Evolutionary conservation across 2,888 invertebrate species (phyloP).

Genomic region (Cinara cedri): DNA sequence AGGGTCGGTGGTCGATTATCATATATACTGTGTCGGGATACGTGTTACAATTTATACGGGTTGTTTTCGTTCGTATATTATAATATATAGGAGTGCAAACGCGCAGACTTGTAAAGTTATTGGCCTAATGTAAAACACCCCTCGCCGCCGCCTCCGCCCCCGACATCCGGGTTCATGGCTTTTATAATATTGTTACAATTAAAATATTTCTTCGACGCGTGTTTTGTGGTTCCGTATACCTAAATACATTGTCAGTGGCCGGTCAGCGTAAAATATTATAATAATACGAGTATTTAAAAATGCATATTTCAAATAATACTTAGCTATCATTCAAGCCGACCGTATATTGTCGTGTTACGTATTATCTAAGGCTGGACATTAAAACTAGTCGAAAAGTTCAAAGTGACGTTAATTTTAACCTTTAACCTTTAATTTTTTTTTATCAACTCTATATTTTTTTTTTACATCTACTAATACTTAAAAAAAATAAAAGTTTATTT

Average conservation of each 20-base stretch:
- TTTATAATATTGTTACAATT: neutral
- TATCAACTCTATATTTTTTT: no score
- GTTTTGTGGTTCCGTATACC: neutral
- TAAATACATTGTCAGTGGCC: no score
- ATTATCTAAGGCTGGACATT: no score
- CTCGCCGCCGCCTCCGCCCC: neutral
- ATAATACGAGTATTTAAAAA: conserved; percentile 28
- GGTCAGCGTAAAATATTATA: conserved; percentile 10
- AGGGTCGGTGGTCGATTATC: conserved; percentile 40
- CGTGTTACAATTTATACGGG: conserved; percentile 52
- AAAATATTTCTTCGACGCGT: neutral
- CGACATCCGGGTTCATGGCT: conserved; percentile 46
- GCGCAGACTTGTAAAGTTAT: conserved; percentile 50
- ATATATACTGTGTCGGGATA: conserved; percentile 49
- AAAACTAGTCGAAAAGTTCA: no score
- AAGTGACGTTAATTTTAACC: no score
- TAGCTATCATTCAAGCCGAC: neutral
- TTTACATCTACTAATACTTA: no score
- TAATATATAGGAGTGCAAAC: conserved; percentile 29
- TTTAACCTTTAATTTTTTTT: no score
- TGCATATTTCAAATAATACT: conserved; percentile 23
- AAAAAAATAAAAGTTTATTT: no score
- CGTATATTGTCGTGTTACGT: neutral
- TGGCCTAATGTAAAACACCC: conserved; percentile 52
- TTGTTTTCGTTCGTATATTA: conserved; percentile 38